Base-by-base conservation (phyloP, 1,140 invertebrate genomes). In the Pollicipes pollicipes region DNA sequence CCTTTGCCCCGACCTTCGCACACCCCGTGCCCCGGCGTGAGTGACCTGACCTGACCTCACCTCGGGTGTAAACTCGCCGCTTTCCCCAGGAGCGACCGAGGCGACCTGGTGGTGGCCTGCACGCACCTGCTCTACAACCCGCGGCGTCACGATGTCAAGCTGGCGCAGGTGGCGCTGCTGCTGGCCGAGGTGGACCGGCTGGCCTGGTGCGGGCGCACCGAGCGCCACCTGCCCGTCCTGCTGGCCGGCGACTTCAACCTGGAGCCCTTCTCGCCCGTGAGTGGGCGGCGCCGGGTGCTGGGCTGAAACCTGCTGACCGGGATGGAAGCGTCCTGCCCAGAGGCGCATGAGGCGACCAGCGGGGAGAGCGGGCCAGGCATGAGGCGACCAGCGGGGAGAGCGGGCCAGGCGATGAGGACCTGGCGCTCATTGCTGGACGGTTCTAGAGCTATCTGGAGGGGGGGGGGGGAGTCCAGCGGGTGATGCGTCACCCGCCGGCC, bases 81-180 rank as follows among this genome's bases (percentile, higher is more conserved):
- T n/a, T n/a, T n/a, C n/a, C n/a, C 13, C 45, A 58, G 45, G 10
- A 21, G 45, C 6, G 45, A 10, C 45, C 28, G 78, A 0, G 80
- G 79, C 10, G 80, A 86, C 29, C 78, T 93, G 68, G 84, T 91
- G 31, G 84, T 97, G 0, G 91, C 91, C 8, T 98, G 91, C 4
- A 97, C 95, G 0, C 95, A 98, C 82, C 81, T 98, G n/a, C 80
- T 97, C 10, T 98, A 90, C 78, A 97, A 97, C 83, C 92, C 91
- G 0, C 87, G 82, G 75, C 80, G 95, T 31, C 86, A 89, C 30
- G 94, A 98, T 79, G 85, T 97, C 0, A 86, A 93, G 76, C 81
- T 96, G 27, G 93, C 90, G 0, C 95, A 98, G 80, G 68, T 82
- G 4, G 77, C 89, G 76, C 76, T 92, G 63, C 79, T 97, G 4